Evolutionary conservation across 2,797 vertebrate genomes (phyloP), one percentile per base, ranked within the genome.

Genomic region (Tapera naevia): DNA sequence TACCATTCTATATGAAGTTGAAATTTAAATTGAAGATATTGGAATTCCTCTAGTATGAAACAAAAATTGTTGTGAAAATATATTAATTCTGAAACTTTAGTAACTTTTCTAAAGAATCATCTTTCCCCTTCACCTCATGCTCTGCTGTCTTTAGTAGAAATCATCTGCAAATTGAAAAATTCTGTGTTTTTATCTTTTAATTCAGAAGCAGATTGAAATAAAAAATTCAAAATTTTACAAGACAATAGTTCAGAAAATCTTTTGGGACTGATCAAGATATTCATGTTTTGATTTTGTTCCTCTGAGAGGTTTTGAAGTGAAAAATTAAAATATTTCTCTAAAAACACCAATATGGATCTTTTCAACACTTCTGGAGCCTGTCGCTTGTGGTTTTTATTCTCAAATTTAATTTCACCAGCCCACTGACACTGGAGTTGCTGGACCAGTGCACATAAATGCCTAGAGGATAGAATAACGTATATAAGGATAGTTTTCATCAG

Each of bases 381-480:
- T 75, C 64, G 62, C 39, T 87, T 15, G 11, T 50, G 27, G 2
- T 25, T 84, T 79, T 86, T 24, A 37, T 39, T 71, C 65, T 64
- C 23, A 70, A 56, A 92, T 43, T 56, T 27, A n/a, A 54, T 82
- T 81, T 79, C 12, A 11, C 10, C 86, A 56, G 1, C 10, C 3
- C 73, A 37, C 17, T 46, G 39, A 22, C 18, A 48, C 4, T 10
- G 37, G 56, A 48, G 5, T 11, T n/a, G 30, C 23, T 43, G 70
- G 61, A 75, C 0, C 61, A 82, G 62, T 27, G 45, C 37, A 25
- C 54, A 15, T 0, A 16, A 1, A 2, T 87, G 80, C 64, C 74
- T 84, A 95, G 89, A 79, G 71, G 91, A 93, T 92, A 86, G 84
- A 92, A 88, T 67, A 93, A 60, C 32, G 28, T 11, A 14, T 92